phyloP scores from a whole-genome alignment of 2,888 invertebrate genomes.

The Invenusta paracnida region DNA sequence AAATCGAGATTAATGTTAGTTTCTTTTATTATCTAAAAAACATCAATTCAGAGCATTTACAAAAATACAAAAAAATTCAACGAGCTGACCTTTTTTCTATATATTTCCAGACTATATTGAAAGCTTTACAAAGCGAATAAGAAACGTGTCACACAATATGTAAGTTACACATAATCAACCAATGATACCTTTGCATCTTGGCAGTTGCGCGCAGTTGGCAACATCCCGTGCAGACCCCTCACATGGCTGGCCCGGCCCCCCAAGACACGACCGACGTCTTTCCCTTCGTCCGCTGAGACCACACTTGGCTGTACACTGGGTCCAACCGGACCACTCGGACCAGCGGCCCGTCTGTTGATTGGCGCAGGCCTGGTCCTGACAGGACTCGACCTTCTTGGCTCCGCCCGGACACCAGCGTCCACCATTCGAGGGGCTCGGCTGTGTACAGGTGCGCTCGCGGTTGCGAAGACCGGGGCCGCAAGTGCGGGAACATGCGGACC shows the following conservation, averaged over 20 bases:
- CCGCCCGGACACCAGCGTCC: slow-evolving; percentile 54
- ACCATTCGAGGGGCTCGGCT: slow-evolving; percentile 54
- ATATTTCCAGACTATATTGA: no score
- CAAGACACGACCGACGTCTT: not conserved
- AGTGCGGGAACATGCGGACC: slow-evolving; percentile 54
- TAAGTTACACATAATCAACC: no score
- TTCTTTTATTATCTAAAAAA: no score
- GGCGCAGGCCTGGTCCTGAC: slow-evolving; percentile 53
- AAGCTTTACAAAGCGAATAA: no score
- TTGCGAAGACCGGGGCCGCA: slow-evolving; percentile 55
- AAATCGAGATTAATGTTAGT: no score
- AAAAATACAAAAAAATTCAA: no score
- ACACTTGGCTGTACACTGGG: slow-evolving; percentile 27
- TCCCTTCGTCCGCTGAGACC: not conserved
- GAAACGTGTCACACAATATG: no score
- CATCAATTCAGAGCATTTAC: no score
- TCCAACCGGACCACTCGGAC: slow-evolving; percentile 37
- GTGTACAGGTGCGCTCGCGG: slow-evolving; percentile 54
- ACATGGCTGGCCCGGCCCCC: not conserved
- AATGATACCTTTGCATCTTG: not conserved
- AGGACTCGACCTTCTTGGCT: slow-evolving; percentile 49
- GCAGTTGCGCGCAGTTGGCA: not conserved
- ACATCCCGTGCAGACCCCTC: not conserved
- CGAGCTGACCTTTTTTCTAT: no score
- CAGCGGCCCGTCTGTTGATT: slow-evolving; percentile 48